These are phyloP conservation scores for Numenius arquata DNA, from an alignment of 2,113 vertebrate species.

Conservation along the genomic window DNA sequence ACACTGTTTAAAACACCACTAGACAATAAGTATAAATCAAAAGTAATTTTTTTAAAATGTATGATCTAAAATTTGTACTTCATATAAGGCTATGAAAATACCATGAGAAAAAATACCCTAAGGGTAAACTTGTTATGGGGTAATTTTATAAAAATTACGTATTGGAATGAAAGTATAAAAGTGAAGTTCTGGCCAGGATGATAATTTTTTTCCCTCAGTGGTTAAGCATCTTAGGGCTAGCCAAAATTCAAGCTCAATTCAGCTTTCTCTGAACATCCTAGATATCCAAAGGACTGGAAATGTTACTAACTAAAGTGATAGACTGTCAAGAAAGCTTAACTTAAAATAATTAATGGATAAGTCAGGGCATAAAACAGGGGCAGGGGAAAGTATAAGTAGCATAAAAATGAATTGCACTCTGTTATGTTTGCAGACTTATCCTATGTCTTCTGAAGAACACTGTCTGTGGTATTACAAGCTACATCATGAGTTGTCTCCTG, in stretches of 20 bases:
- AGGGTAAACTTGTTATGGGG: neutral
- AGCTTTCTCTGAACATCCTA: neutral
- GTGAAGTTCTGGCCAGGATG: rapidly evolving
- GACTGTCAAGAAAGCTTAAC: neutral
- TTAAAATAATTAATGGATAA: neutral
- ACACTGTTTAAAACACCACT: neutral
- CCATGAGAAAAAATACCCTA: neutral
- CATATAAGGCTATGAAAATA: neutral
- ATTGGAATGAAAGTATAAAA: neutral
- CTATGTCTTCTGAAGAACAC: neutral
- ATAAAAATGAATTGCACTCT: neutral
- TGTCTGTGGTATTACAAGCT: neutral
- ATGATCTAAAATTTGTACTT: neutral
- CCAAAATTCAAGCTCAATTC: neutral
- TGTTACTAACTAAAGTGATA: neutral
- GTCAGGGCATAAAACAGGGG: neutral
- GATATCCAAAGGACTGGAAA: neutral
- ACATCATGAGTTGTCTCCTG: rapidly evolving
- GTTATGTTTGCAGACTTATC: neutral
- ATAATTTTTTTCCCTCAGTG: neutral
- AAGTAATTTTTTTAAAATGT: neutral
- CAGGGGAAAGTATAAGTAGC: neutral
- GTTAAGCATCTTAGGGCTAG: neutral
- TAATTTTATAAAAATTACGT: neutral
- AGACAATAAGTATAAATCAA: neutral